Base-by-base conservation (phyloP, 1,140 invertebrate species). In the Drosophila navojoa region DNA sequence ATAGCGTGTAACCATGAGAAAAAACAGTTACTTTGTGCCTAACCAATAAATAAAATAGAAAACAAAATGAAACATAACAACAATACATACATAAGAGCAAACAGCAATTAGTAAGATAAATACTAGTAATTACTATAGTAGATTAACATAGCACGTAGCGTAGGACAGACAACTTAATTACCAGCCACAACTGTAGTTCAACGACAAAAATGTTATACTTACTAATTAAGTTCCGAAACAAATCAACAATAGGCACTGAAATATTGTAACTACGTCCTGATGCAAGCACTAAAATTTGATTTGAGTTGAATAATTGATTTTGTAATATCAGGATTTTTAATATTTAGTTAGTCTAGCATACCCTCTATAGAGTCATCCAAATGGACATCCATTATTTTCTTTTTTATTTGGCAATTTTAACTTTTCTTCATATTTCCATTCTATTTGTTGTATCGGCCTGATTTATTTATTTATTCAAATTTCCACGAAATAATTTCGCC, bases 21-120 rank as follows among this genome's bases (percentile, higher is more conserved):
- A 76, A 87, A 64, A 71, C 82, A 87, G 82, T 86, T 86, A 86
- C 82, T 82, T 86, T 87, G 82, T 86, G 82, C 82, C 82, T 86
- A 86, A 86, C 82, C 82, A 58, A 71, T 42, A 55, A 70, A 62
- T 29, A 9, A 57, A 47, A 69, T 52, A 27, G 10, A 59, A 71
- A 64, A 71, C 53, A 70, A 54, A 63, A 70, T 59, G 7, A 35
- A 35, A 35, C 7, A 13, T 16, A 15, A 44, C 42, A 44, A 44
- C 49, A 71, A 60, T 62, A 71, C 69, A 76, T 76, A 76, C 80
- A 80, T 85, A 85, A 75, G 59, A 85, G 63, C 70, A 86, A 70
- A 49, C 76, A 84, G 70, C 71, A 86, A 87, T 72, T 72, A 79
- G 71, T 76, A 53, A 79, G 66, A 64, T 61, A 64, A 76, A 59